These are phyloP conservation scores for Coleophora flavipennella DNA, from an alignment of 2,888 invertebrate species.

Conservation along the genomic window DNA sequence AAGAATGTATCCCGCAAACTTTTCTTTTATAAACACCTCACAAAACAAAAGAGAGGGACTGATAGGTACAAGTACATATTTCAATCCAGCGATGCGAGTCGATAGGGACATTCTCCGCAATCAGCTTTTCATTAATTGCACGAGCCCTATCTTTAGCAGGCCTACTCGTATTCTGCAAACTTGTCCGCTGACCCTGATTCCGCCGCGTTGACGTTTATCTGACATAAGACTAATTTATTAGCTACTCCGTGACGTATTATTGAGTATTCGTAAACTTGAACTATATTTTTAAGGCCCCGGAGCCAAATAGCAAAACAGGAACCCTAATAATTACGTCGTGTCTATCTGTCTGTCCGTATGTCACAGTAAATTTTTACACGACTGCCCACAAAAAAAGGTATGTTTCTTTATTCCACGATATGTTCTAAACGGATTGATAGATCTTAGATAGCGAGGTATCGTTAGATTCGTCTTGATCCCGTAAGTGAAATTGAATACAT, in stretches of 20 bases:
- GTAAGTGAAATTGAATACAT: too few relatives aligned
- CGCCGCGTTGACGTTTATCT: conserved; percentile 55
- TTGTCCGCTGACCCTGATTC: conserved; percentile 38
- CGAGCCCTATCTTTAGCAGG: conserved; percentile 36
- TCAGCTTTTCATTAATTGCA: conserved; percentile 64
- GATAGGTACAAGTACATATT: conserved; percentile 43
- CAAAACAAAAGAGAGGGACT: conserved; percentile 28
- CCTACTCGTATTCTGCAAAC: conserved; percentile 27
- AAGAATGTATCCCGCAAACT: conserved; percentile 7
- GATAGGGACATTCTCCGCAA: conserved; percentile 40
- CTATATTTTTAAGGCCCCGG: too few relatives aligned
- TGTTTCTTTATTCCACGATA: too few relatives aligned
- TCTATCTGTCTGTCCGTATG: too few relatives aligned
- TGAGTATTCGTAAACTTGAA: too few relatives aligned
- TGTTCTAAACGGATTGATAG: too few relatives aligned
- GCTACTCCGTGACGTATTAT: conserved; percentile 23
- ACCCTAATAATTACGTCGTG: too few relatives aligned
- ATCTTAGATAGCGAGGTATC: too few relatives aligned
- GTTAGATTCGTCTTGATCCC: too few relatives aligned
- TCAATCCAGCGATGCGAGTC: conserved; percentile 43
- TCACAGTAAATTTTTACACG: too few relatives aligned
- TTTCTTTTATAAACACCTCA: conserved; percentile 39
- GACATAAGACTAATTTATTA: conserved; percentile 61
- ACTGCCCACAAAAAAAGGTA: too few relatives aligned
- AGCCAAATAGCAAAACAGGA: too few relatives aligned